Percentiles rank a stretch among this genome's conserved stretches.
Evolutionary conservation across 37 sponge, comb jelly and placozoan species (phyloP).

Genomic region (Amphimedon queenslandica): DNA sequence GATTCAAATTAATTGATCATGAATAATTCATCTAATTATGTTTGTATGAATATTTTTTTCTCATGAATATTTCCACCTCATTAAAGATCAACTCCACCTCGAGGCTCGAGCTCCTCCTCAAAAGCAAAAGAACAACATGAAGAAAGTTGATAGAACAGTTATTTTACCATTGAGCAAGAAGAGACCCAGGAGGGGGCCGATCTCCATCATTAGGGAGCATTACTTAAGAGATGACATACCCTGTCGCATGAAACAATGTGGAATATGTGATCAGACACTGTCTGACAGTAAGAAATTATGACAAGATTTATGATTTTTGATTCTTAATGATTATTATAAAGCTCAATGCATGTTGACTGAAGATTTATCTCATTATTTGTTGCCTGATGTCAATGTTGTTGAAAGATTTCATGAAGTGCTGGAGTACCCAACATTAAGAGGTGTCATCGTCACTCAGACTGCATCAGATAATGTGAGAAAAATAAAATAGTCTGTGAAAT

Average conservation of each 20-base stretch:
- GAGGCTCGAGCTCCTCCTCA: no score
- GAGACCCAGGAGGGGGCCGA: conserved; percentile 26
- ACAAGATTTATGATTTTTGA: no score
- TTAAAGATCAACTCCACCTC: no score
- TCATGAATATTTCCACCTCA: no score
- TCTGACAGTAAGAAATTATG: no score
- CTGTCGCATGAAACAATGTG: conserved; percentile 6
- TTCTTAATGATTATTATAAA: no score
- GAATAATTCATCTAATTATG: no score
- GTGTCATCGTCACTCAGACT: conserved; percentile 49
- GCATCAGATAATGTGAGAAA: conserved; percentile 28
- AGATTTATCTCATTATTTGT: conserved; percentile 39
- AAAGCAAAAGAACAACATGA: no score
- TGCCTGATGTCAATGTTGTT: conserved; percentile 41
- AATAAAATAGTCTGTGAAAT: no score
- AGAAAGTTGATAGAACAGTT: conserved; percentile 25
- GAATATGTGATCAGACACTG: not conserved
- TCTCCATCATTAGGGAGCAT: conserved; percentile 68
- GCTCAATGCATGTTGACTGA: no score
- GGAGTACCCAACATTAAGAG: conserved; percentile 38
- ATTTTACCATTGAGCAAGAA: conserved; percentile 5
- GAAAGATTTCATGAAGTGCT: conserved; percentile 48
- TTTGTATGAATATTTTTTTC: no score
- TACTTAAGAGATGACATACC: conserved; percentile 74
- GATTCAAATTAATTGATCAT: no score